Percentiles rank a stretch among this genome's conserved stretches.
Conservation (phyloP, 92 coral and sea anemone species). For the Heliopora coerulea region DNA sequence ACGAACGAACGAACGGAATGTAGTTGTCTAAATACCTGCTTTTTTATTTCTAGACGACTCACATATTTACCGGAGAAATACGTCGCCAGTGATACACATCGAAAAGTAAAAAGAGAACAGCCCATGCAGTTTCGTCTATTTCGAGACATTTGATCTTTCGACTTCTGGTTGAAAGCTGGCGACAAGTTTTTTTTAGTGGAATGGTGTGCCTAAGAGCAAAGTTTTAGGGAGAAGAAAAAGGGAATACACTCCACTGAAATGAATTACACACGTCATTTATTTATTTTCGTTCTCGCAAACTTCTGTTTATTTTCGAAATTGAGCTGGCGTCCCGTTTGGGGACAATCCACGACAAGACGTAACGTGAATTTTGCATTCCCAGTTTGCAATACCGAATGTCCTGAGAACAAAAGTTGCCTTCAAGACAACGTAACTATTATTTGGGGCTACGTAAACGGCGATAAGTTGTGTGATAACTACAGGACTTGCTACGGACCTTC, state of each 20-base stretch:
- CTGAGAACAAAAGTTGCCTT: conserved; percentile 12
- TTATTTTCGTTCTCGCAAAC: neutral
- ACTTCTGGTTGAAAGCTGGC: too few species aligned
- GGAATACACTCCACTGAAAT: too few species aligned
- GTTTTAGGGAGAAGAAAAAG: too few species aligned
- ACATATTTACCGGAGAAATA: neutral
- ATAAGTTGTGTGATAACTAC: conserved; percentile 10
- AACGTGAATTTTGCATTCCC: neutral
- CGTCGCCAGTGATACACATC: too few species aligned
- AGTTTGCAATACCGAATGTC: conserved; percentile 3
- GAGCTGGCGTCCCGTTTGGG: neutral
- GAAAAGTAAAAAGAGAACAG: too few species aligned
- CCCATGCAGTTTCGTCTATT: too few species aligned
- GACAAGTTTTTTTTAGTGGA: too few species aligned
- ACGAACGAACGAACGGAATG: too few species aligned
- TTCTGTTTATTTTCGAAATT: neutral
- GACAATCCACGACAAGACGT: neutral
- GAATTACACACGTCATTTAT: neutral
- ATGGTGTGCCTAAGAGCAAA: too few species aligned
- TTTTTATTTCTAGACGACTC: neutral
- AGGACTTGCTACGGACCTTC: neutral
- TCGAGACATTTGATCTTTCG: too few species aligned
- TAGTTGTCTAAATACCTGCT: neutral
- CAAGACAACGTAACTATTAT: conserved; percentile 13
- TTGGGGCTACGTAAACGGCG: conserved; percentile 11